phyloP scores from a whole-genome alignment of 2,797 vertebrate species.

The Acrocephalus scirpaceus region DNA sequence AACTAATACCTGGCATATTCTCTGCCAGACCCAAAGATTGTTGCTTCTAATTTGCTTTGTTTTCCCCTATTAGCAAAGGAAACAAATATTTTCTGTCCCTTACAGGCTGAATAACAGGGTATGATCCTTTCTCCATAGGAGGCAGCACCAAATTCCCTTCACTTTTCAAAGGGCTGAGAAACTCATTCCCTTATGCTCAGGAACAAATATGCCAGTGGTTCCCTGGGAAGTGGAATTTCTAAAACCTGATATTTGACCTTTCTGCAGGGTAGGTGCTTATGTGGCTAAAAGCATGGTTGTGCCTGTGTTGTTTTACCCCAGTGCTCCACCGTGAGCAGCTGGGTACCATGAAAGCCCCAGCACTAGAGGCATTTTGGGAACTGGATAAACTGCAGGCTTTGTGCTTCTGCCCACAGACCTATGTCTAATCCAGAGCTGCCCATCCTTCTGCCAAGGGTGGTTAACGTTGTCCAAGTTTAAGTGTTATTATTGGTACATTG shows the following conservation, averaged over 20 bases:
- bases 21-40: neutral
- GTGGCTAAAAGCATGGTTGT: neutral
- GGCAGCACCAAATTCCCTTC: neutral
- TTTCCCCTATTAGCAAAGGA: neutral
- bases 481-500: neutral
- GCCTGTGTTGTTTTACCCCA: neutral
- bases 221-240: neutral
- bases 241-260: constrained; percentile 22
- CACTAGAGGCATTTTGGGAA: neutral
- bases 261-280: neutral
- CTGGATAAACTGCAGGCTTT: neutral
- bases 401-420: neutral
- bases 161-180: neutral
- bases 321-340: neutral
- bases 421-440: neutral
- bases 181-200: neutral
- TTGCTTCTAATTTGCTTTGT: neutral
- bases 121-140: neutral
- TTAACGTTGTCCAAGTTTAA: neutral
- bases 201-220: neutral
- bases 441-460: neutral
- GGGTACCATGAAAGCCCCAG: neutral
- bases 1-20: neutral
- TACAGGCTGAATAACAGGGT: neutral
- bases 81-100: constrained; percentile 6